A percentile compares a stretch with the other conserved stretches of the same genome.
Conservation (phyloP, 2,888 invertebrate genomes). For the Hofmannophila pseudospretella region DNA sequence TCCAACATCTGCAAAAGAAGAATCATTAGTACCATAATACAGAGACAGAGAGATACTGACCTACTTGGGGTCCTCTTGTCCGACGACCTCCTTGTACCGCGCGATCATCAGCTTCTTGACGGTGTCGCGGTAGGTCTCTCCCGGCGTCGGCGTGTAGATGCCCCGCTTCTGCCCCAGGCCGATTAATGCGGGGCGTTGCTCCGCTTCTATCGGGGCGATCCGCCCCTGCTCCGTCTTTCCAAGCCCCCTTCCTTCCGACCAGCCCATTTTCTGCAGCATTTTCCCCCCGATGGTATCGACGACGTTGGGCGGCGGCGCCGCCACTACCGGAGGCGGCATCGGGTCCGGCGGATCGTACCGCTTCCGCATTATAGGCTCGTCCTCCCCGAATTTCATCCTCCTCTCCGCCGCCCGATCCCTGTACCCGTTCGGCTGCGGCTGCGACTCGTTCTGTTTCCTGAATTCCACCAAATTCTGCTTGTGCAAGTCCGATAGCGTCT, state of each 20-base stretch:
- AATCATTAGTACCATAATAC: constrained; percentile 18
- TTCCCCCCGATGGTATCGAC: constrained; percentile 96
- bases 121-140: constrained; percentile 92
- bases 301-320: constrained; percentile 80
- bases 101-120: constrained; percentile 94
- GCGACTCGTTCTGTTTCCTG: constrained; percentile 56
- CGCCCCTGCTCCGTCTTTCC: constrained; percentile 96
- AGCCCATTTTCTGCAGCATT: constrained; percentile 98
- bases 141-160: constrained; percentile 86
- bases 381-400: constrained; percentile 94
- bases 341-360: constrained; percentile 55
- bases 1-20: constrained; percentile 24
- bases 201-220: constrained; percentile 93
- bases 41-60: constrained; percentile 38
- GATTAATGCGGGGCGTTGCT: constrained; percentile 82
- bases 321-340: constrained; percentile 71
- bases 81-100: constrained; percentile 88
- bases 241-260: constrained; percentile 97
- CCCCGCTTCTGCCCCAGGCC: constrained; percentile 92
- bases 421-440: constrained; percentile 77
- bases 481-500: constrained; percentile 95
- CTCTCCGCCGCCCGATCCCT: constrained; percentile 98
- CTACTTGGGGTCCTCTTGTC: constrained; percentile 72
- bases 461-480: constrained; percentile 87
- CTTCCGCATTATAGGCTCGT: constrained; percentile 77